Base-by-base conservation (phyloP, 2,888 invertebrate species). In the Labia minor region DNA sequence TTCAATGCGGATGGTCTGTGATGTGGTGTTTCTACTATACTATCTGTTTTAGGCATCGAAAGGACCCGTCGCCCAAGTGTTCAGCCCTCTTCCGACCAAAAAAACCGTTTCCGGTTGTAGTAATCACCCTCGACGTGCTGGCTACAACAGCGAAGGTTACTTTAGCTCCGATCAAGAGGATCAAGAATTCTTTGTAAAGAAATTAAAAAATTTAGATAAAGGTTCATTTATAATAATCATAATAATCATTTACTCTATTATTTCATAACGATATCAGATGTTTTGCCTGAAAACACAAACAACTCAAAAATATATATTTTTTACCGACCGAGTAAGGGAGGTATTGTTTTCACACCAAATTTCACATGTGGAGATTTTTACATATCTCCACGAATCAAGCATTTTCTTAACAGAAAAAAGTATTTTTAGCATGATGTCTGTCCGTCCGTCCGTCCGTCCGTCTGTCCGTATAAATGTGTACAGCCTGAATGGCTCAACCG, bases 111-210 rank as follows among this genome's bases (percentile, higher is more conserved):
- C 49, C 49, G 49, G 49, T 49, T 4, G 49, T 10, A 14, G 49
- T 3, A 11, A 11, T 33, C n/a, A 16, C 49, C 49, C 64, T 21
- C 66, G 70, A 63, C 65, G 69, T 67, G 71, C 73, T 19, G 85
- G 85, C 26, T 85, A 85, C 74, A 85, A 85, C 73, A 86, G 86
- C 0, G 86, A 87, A 77, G 86, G 85, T 1, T 81, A 80, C 72
- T 79, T 85, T 74, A 86, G 86, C 0, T 85, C 86, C 16, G 86
- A 87, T 72, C 84, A 84, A 71, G 84, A 85, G 74, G 87, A 87
- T 69, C 79, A 80, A 65, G 71, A 75, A 70, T 69, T 74, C 70
- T 73, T 72, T 72, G 67, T 76, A 72, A 73, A 74, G 75, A 69
- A 73, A 71, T 69, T 73, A 66, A 71, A 71, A 67, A 69, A 70